Evolutionary conservation across 2,797 vertebrate genomes (phyloP), one percentile per base, ranked within the genome.

Genomic region (Muscicapa comitata): DNA sequence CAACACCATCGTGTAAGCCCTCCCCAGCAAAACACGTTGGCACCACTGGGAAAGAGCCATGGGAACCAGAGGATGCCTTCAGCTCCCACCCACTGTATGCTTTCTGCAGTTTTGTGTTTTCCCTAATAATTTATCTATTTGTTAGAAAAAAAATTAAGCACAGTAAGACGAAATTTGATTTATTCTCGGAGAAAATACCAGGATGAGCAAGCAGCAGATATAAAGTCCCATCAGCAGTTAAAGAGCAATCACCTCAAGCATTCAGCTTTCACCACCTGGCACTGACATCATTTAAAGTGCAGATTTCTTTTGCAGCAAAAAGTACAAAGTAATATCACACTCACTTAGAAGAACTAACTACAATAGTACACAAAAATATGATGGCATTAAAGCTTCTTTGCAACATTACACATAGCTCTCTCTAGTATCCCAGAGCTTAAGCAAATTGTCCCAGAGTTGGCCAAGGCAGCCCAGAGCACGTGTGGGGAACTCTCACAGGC

Each of bases 101-200:
- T 18, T 29, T 25, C 37, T 9, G 59, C 14, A 20, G 15, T 19
- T 42, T 3, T 2, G 13, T 7, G 13, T 10, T 81, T 50, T 31
- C 26, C 24, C 20, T 38, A 33, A 5, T 17, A 25, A 51, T 13
- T 21, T 21, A 28, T 15, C 17, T 24, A 2, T 26, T 47, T n/a
- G 14, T 25, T 53, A 38, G 11, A 35, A 15, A n/a, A 45, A 58
- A 37, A 53, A 24, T 2, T 21, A 65, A 66, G 53, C 26, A n/a
- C 20, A n/a, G 10, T 5, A 25, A 43, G 9, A 29, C 18, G 42
- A 42, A 62, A 51, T 59, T 13, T 24, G 26, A 48, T 77, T 84
- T 92, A 42, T 88, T 86, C 75, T 53, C 62, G 8, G 50, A 85
- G 25, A 92, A 50, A 80, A 88, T n/a, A 86, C 53, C 33, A 81